Evolutionary conservation across 2,113 vertebrate genomes (phyloP).

Genomic region (Ailuropoda melanoleuca): DNA sequence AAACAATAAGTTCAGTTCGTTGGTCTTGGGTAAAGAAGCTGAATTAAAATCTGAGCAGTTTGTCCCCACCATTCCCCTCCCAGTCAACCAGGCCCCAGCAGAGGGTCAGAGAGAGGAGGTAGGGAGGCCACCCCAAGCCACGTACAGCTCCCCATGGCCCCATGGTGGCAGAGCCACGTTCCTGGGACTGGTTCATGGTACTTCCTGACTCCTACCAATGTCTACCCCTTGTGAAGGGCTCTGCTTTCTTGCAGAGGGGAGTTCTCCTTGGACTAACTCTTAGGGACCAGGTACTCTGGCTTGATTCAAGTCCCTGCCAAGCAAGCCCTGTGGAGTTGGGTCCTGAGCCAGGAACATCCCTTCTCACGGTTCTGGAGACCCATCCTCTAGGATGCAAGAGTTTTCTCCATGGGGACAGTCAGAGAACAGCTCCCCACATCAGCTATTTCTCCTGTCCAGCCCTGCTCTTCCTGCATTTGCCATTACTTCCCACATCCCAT

Average conservation of each 20-base stretch:
- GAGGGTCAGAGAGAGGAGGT: not conserved
- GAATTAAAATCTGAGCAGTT: constrained; percentile 39
- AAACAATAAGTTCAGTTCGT: not conserved
- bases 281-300: not conserved
- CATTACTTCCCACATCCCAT: not conserved
- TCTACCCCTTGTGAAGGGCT: not conserved
- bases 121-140: not conserved
- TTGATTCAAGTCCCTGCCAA: not conserved
- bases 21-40: not conserved
- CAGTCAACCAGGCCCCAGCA: not conserved
- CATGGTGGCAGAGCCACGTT: not conserved
- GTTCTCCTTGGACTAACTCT: not conserved
- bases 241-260: not conserved
- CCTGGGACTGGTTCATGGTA: not conserved
- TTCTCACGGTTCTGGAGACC: not conserved
- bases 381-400: not conserved
- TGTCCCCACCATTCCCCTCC: not conserved
- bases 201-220: not conserved
- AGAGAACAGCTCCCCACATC: not conserved
- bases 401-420: not conserved
- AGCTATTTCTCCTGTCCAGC: not conserved
- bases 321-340: not conserved
- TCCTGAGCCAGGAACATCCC: not conserved
- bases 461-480: not conserved
- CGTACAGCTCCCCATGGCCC: not conserved